Percentiles rank a stretch among this genome's conserved stretches.
phyloP scores from a whole-genome alignment of 2,797 vertebrate species.

The Perodicticus potto region DNA sequence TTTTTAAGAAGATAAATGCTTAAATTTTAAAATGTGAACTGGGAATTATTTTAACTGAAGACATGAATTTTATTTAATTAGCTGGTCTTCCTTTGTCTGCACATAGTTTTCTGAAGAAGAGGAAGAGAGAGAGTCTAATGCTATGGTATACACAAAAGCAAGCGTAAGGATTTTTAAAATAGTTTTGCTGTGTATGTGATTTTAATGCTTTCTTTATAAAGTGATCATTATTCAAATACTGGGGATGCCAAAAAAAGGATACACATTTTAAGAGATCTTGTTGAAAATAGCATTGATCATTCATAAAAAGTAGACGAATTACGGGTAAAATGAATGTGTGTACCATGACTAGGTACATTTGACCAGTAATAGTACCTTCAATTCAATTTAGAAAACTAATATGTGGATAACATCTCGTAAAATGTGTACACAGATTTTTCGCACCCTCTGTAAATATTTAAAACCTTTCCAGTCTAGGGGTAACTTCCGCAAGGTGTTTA shows the following conservation, averaged over 20 bases:
- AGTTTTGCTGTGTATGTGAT: neutral
- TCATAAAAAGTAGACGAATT: too few species aligned
- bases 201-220: neutral
- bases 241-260: too few species aligned
- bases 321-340: too few species aligned
- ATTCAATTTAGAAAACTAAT: too few species aligned
- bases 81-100: neutral
- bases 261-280: too few species aligned
- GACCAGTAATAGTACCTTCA: too few species aligned
- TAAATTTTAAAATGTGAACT: slow-evolving; percentile 44
- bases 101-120: slow-evolving; percentile 29
- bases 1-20: slow-evolving; percentile 39
- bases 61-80: neutral
- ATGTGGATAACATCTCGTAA: too few species aligned
- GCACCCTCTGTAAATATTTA: neutral
- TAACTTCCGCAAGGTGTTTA: slow-evolving; percentile 70
- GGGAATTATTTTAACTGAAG: slow-evolving; percentile 34
- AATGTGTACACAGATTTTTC: neutral
- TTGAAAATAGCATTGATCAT: too few species aligned
- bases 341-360: too few species aligned
- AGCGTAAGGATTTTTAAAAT: neutral
- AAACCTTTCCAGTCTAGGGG: slow-evolving; percentile 63
- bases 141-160: neutral
- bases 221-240: slow-evolving; percentile 53
- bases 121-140: neutral